Evolutionary conservation across 2,797 vertebrate species (phyloP), one percentile per base, ranked within the genome.

Genomic region (Bryconaethiops microstoma): DNA sequence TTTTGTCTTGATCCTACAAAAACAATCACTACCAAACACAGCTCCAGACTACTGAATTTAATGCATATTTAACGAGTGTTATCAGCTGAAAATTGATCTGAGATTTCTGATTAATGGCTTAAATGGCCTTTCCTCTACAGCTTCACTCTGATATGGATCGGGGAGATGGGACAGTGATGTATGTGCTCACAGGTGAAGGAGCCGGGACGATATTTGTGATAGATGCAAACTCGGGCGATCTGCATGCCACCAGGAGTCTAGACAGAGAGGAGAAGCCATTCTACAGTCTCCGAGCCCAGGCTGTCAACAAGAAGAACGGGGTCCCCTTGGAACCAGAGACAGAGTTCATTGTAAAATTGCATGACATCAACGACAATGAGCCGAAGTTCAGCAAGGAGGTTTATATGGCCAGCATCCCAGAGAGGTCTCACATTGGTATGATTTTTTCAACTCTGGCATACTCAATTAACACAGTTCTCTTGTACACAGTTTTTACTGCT

Each of bases 321-420:
- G 83, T 91, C 13, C 96, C 96, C 0, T 94, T 98, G 93, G 97
- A 99, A 87, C 97, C 96, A 0, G 97, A 97, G 91, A 98, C 97
- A 0, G 96, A 99, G 82, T 99, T 99, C 82, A 96, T 95, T 77
- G 94, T 99, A 85, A 99, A 99, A 92, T 96, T 99, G 60, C 97
- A 99, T 80, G 97, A 99, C 88, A 97, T 99, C 92, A 99, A 99
- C 0, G 97, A 99, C 88, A 99, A 99, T 1, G 97, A 98, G 86
- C 97, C 97, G 21, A 95, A 94, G 81, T 99, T 99, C 86, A 93
- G 94, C 81, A 94, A 97, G 67, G 96, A 97, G 74, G 92, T 97
- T 67, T 99, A 99, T 0, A 78, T 88, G 0, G 96, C 95, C 25
- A 96, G 92, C 0, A 95, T 98, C n/a, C 96, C 96, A 0, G 97